A percentile compares a stretch with the other conserved stretches of the same genome.
Evolutionary conservation across 2,113 vertebrate genomes (phyloP).

Genomic region (Indicator indicator): DNA sequence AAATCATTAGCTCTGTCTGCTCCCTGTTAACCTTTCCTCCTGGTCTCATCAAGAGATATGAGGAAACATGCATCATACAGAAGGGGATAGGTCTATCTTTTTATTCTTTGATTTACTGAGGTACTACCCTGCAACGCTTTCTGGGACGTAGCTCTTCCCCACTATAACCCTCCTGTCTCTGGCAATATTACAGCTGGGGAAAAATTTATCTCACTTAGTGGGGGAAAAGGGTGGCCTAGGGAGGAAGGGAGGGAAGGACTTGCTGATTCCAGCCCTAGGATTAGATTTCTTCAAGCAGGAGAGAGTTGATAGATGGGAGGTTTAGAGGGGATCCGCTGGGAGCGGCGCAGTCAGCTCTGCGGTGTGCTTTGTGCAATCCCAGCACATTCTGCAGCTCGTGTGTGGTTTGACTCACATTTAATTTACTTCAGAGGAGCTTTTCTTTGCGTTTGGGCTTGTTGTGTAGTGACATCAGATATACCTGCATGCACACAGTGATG

Average conservation of each 20-base stretch:
- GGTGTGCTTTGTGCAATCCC: conserved; percentile 43
- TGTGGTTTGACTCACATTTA: conserved; percentile 20
- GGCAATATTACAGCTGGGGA: background rate
- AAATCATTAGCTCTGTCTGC: conserved; percentile 36
- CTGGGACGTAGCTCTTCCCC: background rate
- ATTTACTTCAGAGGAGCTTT: background rate
- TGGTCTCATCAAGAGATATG: background rate
- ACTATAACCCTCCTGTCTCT: background rate
- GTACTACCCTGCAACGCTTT: background rate
- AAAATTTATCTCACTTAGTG: conserved; percentile 36
- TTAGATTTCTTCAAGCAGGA: conserved; percentile 33
- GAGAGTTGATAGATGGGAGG: conserved; percentile 34
- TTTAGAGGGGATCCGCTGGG: conserved; percentile 36
- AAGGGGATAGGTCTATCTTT: conserved; percentile 3
- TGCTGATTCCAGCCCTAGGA: conserved; percentile 22
- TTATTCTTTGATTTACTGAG: conserved; percentile 20
- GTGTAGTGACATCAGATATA: background rate
- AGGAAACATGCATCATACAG: background rate
- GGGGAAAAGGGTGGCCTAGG: background rate
- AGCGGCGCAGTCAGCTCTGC: background rate
- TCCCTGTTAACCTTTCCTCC: conserved; percentile 49
- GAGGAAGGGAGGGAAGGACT: conserved; percentile 19
- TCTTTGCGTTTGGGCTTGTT: background rate
- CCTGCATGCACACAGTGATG: background rate
- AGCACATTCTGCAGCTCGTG: conserved; percentile 42